Conservation (phyloP, 1,140 invertebrate genomes). For the Cotesia chilonis region DNA sequence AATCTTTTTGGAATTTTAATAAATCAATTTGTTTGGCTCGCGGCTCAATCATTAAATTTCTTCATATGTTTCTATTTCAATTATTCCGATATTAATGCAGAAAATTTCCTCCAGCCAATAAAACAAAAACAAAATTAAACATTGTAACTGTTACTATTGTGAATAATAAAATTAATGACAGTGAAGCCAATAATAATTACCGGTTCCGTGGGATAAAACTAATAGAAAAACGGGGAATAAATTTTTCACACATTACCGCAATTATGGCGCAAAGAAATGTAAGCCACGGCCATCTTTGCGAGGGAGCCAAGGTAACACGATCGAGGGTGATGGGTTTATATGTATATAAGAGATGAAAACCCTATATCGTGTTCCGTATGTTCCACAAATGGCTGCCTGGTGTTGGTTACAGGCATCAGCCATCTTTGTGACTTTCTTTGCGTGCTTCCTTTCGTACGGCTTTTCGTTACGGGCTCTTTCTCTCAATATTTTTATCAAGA, state of each 20-base stretch:
- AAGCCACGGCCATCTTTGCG: constrained; percentile 54
- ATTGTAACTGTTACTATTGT: no score
- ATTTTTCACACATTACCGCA: constrained; percentile 15
- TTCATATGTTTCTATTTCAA: no score
- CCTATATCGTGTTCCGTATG: constrained; percentile 58
- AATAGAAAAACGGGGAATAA: constrained; percentile 9
- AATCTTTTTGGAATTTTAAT: no score
- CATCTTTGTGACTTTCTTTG: constrained; percentile 57
- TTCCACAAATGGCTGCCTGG: constrained; percentile 60
- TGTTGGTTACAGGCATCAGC: constrained; percentile 60
- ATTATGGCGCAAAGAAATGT: constrained; percentile 34
- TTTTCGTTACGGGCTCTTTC: constrained; percentile 27
- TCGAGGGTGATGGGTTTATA: constrained; percentile 60
- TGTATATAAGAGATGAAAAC: constrained; percentile 55
- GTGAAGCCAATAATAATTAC: neutral
- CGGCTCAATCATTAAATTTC: no score
- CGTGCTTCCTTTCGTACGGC: constrained; percentile 47
- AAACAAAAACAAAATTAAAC: no score
- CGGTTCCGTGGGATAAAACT: neutral
- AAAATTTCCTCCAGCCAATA: no score
- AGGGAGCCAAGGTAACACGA: constrained; percentile 56
- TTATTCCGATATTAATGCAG: no score
- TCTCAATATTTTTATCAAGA: neutral
- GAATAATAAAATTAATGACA: neutral
- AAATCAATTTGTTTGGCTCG: no score